These are phyloP conservation scores for Acromyrmex charruanus DNA, from an alignment of 1,140 invertebrate species.

Conservation along the genomic window DNA sequence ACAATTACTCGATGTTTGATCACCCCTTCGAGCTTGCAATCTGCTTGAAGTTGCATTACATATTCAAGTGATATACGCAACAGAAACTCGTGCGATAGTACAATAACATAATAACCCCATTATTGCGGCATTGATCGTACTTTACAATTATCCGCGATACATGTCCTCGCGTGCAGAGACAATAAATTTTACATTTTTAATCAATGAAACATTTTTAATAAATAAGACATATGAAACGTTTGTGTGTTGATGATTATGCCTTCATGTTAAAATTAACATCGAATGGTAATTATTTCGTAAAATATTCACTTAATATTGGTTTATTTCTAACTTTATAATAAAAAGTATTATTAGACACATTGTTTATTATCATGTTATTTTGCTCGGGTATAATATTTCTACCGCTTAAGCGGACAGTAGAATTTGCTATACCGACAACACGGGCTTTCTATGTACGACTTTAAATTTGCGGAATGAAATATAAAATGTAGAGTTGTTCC, in stretches of 20 bases:
- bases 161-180: background rate
- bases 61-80: conserved; percentile 50
- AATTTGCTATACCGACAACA: conserved; percentile 26
- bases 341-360: conserved; percentile 40
- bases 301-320: background rate
- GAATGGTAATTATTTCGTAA: conserved; percentile 7
- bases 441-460: conserved; percentile 10
- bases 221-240: background rate
- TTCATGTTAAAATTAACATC: background rate
- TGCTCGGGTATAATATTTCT: conserved; percentile 33
- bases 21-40: conserved; percentile 75
- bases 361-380: conserved; percentile 6
- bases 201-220: background rate
- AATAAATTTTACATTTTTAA: conserved; percentile 25
- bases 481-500: conserved; percentile 17
- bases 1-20: conserved; percentile 84
- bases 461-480: conserved; percentile 42
- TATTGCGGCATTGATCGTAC: conserved; percentile 34
- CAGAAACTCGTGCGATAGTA: conserved; percentile 44
- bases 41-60: conserved; percentile 69
- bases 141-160: conserved; percentile 30
- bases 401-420: background rate
- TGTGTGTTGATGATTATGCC: background rate
- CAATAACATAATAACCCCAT: conserved; percentile 57
- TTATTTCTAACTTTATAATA: background rate